Evolutionary conservation across 2,888 invertebrate species (phyloP), one percentile per base, ranked within the genome.

Genomic region (Apamea monoglypha): DNA sequence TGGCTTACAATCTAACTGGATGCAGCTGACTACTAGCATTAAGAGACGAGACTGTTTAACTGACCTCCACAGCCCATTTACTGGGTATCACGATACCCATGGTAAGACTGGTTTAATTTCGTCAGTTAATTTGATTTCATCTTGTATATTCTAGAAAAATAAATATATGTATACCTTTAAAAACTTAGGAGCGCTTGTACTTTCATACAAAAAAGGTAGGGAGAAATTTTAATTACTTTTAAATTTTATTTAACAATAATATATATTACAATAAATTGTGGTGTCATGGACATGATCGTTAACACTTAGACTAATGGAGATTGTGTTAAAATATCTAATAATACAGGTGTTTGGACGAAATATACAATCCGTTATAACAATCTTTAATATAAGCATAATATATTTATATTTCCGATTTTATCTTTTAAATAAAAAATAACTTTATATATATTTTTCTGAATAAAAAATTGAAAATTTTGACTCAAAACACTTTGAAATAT

Each of bases 321-420:
- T 89, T 89, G 83, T 88, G 82, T 87, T 88, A 88, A 89, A 90
- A 85, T 82, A 88, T 80, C 73, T 79, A 78, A 72, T 88, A 89
- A 87, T 74, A 81, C 90, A 92, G 91, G 90, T 87, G 80, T 74
- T 84, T 70, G 74, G 82, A 85, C 59, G 14, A 76, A 76, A 76
- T 67, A 66, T 66, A 85, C 36, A 61, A 77, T 80, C 14, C 40
- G 4, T 69, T 21, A 50, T 21, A 74, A 74, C 61, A 69, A 67
- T 47, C n/a, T 56, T 71, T 44, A 66, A 69, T 29, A 18, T 72
- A 56, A 56, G 74, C 44, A 64, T 7, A 40, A 40, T 59, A 36
- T 44, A 1, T 72, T 56, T 64, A 21, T 40, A 53, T 50, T 36
- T 40, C 40, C 21, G 29, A 50, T 59, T 25, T 75, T 36, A 53